Conservation (phyloP, 2,888 invertebrate species). For the Eupithecia subumbrata region DNA sequence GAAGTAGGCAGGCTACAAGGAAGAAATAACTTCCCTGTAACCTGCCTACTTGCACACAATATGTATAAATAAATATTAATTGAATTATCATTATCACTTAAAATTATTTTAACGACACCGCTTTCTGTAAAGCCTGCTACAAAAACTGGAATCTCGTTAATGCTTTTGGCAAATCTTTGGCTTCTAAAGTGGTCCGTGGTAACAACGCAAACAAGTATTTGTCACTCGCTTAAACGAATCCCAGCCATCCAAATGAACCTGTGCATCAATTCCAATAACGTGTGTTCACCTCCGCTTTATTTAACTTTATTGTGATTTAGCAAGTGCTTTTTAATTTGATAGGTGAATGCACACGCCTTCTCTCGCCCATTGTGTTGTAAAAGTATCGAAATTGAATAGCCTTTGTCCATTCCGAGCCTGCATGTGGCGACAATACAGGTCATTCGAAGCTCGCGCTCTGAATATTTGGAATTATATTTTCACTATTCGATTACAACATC, state of each 20-base stretch:
- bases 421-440: slow-evolving; percentile 74
- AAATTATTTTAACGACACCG: too few relatives aligned
- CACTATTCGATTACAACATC: slow-evolving; percentile 69
- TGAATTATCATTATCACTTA: too few relatives aligned
- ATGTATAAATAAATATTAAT: too few relatives aligned
- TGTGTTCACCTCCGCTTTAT: slow-evolving; percentile 47
- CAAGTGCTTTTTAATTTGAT: slow-evolving; percentile 82
- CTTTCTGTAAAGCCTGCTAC: too few relatives aligned
- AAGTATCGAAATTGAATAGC: slow-evolving; percentile 82
- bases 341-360: slow-evolving; percentile 82
- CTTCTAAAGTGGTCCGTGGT: too few relatives aligned
- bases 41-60: too few relatives aligned
- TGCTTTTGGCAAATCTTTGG: too few relatives aligned
- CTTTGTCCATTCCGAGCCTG: slow-evolving; percentile 76
- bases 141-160: too few relatives aligned
- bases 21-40: too few relatives aligned
- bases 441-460: slow-evolving; percentile 70
- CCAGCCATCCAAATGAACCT: not conserved
- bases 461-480: slow-evolving; percentile 77
- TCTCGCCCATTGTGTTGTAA: slow-evolving; percentile 78
- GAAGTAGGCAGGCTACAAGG: too few relatives aligned
- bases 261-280: slow-evolving; percentile 33
- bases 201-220: not conserved
- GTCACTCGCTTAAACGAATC: not conserved
- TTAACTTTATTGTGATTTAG: slow-evolving; percentile 62